Base-by-base conservation (phyloP, 2,113 vertebrate species). In the Gnathonemus longibarbis region DNA sequence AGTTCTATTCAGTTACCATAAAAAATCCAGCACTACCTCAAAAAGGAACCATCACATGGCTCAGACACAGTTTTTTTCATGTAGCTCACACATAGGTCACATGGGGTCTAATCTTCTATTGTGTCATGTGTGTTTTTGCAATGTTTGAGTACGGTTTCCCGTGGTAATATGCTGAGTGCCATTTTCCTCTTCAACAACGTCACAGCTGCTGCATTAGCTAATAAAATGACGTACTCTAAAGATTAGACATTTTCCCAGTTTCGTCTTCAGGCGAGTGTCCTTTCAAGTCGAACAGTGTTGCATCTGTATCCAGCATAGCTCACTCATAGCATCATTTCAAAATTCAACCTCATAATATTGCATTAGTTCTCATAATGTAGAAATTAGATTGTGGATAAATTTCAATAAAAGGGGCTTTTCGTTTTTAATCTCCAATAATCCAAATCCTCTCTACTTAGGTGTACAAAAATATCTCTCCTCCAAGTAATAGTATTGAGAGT, bases 371-470 rank as follows among this genome's bases (percentile, higher is more conserved):
- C 19, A 53, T 56, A 84, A 89, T 56, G 49, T n/a, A 56, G 86
- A 31, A 87, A 58, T 87, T 87, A 53, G 50, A 50, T 35, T 15
- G 35, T 39, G 49, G 39, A 31, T 89, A 89, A 35, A 88, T 88
- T 88, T 77, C 49, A 83, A 83, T 84, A 56, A 89, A 89, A 42
- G 15, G 31, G 21, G 27, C 50, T 24, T 89, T 83, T 80, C 35
- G 0, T 83, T 89, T 80, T 89, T 56, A 83, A 89, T 89, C 48
- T 83, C 70, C 24, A 24, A 31, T 89, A 88, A 88, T 84, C 49
- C 88, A 89, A 80, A 89, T 50, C 70, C 88, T 45, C 31, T 46
- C 39, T 27, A 39, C 49, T 89, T 8, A 35, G 31, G 46, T 42
- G 31, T 89, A 70, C 35, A 50, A 84, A 52, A 80, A 19, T 11